phyloP scores from a whole-genome alignment of 2,113 vertebrate genomes.

The Axis porcinus region DNA sequence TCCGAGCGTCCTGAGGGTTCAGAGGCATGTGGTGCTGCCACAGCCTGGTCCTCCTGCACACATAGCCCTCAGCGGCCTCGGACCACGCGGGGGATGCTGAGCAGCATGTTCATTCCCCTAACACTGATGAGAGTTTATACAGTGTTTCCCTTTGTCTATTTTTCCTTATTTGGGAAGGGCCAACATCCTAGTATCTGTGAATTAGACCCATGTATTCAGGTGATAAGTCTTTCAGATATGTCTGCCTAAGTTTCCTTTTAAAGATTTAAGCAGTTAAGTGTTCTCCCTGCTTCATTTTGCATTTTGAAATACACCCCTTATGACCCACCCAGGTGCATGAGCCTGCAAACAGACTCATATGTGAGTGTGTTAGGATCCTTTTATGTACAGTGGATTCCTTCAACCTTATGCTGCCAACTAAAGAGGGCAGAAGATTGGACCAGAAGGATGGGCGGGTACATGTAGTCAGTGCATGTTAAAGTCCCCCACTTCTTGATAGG shows the following conservation, averaged over 20 bases:
- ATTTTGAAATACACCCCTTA: not conserved
- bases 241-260: not conserved
- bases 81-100: not conserved
- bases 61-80: not conserved
- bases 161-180: slow-evolving; percentile 41
- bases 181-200: slow-evolving; percentile 44
- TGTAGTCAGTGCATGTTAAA: no score
- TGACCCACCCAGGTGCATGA: not conserved
- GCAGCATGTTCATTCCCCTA: not conserved
- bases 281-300: not conserved
- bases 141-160: slow-evolving; percentile 29
- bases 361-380: not conserved
- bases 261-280: not conserved
- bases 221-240: slow-evolving; percentile 1
- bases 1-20: slow-evolving; percentile 9
- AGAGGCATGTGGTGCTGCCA: not conserved
- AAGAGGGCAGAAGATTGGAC: not conserved
- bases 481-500: not conserved
- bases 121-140: not conserved
- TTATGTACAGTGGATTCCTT: not conserved
- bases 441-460: not conserved
- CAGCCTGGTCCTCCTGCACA: not conserved
- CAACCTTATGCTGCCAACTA: not conserved
- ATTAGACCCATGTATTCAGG: not conserved
- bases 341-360: not conserved